Base-by-base conservation (phyloP, 2,888 invertebrate genomes). In the Sphaerophoria taeniata region DNA sequence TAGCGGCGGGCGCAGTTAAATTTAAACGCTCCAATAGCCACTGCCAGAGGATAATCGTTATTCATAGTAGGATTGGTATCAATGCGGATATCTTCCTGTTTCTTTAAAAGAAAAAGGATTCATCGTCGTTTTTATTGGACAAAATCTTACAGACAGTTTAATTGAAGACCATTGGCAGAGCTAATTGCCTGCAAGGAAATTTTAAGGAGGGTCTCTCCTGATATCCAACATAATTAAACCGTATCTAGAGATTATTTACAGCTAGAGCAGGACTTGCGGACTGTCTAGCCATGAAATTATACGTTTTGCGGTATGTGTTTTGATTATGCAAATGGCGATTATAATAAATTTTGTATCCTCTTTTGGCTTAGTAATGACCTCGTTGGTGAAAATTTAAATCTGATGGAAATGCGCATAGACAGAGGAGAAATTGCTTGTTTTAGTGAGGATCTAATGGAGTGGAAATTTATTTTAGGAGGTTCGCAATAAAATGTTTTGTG, bases 1-100 rank as follows among this genome's bases (percentile, higher is more conserved):
- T n/a, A n/a, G n/a, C n/a, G n/a, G n/a, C n/a, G 72, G 76, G 69
- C 77, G 70, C 81, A 85, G 81, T 85, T 85, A 81, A 85, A 85
- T 85, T 63, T 76, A 65, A 85, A 72, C 72, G 51, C 67, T 77
- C 58, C 63, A 65, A 49, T 45, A 55, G 69, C n/a, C 12, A 51
- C 12, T 45, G 72, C 43, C 47, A 65, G 7, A 24, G 53, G 65
- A 83, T 67, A 63, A 79, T 79, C 79, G 69, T 74, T 61, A 78
- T 69, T 74, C 78, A 78, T 70, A 61, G 72, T 39, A 43, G 14
- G n/a, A n/a, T n/a, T 16, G 43, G 7, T 43, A 9, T 43, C 11
- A 43, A 43, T 7, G 39, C 9, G 39, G 2, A 43, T n/a, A n/a
- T n/a, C n/a, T n/a, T n/a, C n/a, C n/a, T n/a, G n/a, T n/a, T n/a